Percentiles rank a stretch among this genome's conserved stretches.
Evolutionary conservation across 1,140 invertebrate genomes (phyloP).

Genomic region (Drosophila bocki): DNA sequence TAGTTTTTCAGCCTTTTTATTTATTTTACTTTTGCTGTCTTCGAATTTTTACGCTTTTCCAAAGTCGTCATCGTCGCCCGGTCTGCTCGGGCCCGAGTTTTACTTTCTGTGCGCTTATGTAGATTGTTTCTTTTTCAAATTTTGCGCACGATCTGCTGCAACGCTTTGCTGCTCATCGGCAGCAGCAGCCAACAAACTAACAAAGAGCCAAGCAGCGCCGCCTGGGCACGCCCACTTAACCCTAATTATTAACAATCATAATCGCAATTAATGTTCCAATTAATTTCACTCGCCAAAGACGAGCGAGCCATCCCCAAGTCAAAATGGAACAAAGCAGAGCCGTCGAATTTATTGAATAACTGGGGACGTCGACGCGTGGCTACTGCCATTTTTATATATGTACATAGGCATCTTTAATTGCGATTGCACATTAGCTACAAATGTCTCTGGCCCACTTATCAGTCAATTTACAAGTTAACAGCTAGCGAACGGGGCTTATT

Average conservation of each 20-base stretch:
- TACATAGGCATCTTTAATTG: slow-evolving; percentile 6
- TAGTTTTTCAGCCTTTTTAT: slow-evolving; percentile 73
- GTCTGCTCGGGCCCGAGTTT: slow-evolving; percentile 50
- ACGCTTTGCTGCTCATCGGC: slow-evolving; percentile 67
- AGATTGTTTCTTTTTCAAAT: slow-evolving; percentile 76
- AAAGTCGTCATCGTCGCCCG: slow-evolving; percentile 66
- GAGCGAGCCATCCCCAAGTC: neutral
- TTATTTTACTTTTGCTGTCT: slow-evolving; percentile 75
- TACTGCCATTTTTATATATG: slow-evolving; percentile 6
- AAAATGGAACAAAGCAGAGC: slow-evolving; percentile 31
- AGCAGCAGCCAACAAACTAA: slow-evolving; percentile 16
- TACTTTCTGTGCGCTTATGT: slow-evolving; percentile 64
- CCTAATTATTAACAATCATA: slow-evolving; percentile 70
- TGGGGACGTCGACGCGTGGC: slow-evolving; percentile 35
- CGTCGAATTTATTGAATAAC: slow-evolving; percentile 43
- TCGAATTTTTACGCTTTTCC: slow-evolving; percentile 76
- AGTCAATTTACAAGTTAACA: slow-evolving; percentile 32
- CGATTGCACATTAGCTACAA: slow-evolving; percentile 11
- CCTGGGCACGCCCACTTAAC: slow-evolving; percentile 67
- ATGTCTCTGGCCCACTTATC: slow-evolving; percentile 28
- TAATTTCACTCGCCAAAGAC: slow-evolving; percentile 52
- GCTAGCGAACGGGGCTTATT: slow-evolving; percentile 18
- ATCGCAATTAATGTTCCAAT: slow-evolving; percentile 57
- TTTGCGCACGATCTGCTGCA: slow-evolving; percentile 82
- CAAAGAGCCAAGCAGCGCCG: slow-evolving; percentile 24